Evolutionary conservation across 2,888 invertebrate species (phyloP).

Genomic region (Emesis furor): DNA sequence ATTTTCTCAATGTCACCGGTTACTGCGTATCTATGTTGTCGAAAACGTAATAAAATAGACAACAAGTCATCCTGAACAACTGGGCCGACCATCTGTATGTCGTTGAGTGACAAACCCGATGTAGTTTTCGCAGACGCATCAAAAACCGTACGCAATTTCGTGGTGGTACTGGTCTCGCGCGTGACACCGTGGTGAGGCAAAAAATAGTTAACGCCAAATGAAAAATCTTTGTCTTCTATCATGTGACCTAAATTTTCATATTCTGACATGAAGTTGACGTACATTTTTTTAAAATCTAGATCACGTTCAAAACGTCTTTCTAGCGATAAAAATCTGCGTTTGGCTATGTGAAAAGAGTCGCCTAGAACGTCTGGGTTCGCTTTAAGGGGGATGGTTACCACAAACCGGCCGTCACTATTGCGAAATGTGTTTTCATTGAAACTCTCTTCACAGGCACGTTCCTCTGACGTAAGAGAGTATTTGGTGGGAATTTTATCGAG

Average conservation of each 20-base stretch:
- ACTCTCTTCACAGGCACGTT: conserved; percentile 38
- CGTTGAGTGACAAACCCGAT: conserved; percentile 63
- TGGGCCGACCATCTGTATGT: conserved; percentile 64
- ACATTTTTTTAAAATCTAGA: conserved; percentile 53
- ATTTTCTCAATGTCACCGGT: conserved; percentile 65
- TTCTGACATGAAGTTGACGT: conserved; percentile 70
- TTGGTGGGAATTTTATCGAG: not conserved
- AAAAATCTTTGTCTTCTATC: conserved; percentile 41
- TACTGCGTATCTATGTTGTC: conserved; percentile 59
- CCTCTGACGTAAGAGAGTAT: conserved; percentile 17
- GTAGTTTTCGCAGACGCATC: conserved; percentile 70
- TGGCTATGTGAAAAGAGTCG: conserved; percentile 27
- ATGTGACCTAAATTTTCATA: conserved; percentile 70
- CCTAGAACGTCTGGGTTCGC: conserved; percentile 25
- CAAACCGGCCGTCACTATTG: conserved; percentile 31
- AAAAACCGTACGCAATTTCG: conserved; percentile 70
- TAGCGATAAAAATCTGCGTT: conserved; percentile 30
- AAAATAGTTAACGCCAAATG: conserved; percentile 48
- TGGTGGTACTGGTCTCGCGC: conserved; percentile 4
- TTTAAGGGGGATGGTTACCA: conserved; percentile 42
- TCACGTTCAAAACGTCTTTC: conserved; percentile 55
- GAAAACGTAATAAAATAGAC: conserved; percentile 64
- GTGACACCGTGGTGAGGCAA: conserved; percentile 63
- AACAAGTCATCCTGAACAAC: conserved; percentile 66
- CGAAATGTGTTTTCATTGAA: conserved; percentile 26